Percentiles rank a stretch among this genome's conserved stretches.
These are phyloP conservation scores for Oikopleura vanhoeffeni DNA, from an alignment of 23 tunicate genomes.

Conservation along the genomic window DNA sequence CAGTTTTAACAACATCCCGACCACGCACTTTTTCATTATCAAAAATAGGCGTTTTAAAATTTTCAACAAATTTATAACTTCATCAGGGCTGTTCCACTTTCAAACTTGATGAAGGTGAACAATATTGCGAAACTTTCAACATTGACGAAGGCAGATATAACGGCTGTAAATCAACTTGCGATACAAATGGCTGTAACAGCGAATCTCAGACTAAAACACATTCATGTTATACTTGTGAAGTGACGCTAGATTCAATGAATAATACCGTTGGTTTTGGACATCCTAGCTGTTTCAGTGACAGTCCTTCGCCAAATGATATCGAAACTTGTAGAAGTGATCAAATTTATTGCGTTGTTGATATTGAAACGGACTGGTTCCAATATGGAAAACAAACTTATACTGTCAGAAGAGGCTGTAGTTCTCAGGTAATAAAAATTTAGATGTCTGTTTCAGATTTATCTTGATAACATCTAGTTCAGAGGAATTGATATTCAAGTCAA, in stretches of 20 bases:
- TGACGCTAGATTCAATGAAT: background rate
- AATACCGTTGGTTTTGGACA: background rate
- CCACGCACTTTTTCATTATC: too few relatives aligned
- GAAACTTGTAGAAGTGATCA: background rate
- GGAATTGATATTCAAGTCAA: too few relatives aligned
- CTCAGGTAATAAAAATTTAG: too few relatives aligned
- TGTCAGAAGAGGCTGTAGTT: background rate
- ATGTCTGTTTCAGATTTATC: too few relatives aligned
- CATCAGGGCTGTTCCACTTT: background rate
- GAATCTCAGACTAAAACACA: background rate
- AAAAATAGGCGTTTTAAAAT: too few relatives aligned
- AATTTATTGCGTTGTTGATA: background rate
- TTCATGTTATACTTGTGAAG: background rate
- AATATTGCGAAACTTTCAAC: background rate
- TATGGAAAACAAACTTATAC: background rate
- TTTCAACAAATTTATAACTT: too few relatives aligned
- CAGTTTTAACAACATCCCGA: too few relatives aligned
- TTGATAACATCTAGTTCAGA: too few relatives aligned
- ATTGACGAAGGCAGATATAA: background rate
- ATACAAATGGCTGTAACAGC: background rate
- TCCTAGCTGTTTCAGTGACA: background rate
- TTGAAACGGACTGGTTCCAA: conserved; percentile 1
- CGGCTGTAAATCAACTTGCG: background rate
- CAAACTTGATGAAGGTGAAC: background rate
- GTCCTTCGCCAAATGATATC: background rate